Base-by-base conservation (phyloP, 1,140 invertebrate genomes). In the Anastatus disparis region DNA sequence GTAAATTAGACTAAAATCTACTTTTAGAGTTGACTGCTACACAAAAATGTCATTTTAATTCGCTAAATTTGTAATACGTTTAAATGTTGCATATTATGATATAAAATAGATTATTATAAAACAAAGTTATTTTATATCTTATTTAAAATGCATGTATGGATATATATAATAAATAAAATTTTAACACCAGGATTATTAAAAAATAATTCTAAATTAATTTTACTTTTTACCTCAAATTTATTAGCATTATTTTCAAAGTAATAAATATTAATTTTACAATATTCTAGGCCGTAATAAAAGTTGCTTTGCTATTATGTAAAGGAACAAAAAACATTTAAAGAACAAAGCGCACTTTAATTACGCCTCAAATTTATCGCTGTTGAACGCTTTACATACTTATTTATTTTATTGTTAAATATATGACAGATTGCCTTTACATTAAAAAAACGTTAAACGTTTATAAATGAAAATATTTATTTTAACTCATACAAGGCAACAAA, bases 191-290 rank as follows among this genome's bases (percentile, higher is more conserved):
- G 2, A 4, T 13, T 3, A 10, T 10, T 22, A 50, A 50, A 24
- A 50, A 50, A 24, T 50, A 6, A 50, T 6, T 20, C 2, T 24
- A 22, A 50, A 24, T 22, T 2, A 6, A 12, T 38, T 40, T 12
- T 27, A 31, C 29, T 58, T 67, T 58, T 67, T 0, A 58, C 53
- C 15, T 56, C 40, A 50, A 42, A n/a, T 69, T 69, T 69, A 69
- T 69, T 69, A 59, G 20, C 46, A 69, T 69, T 61, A 53, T 69
- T 40, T 42, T 53, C 40, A 61, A 61, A 61, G 56, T 69, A 69
- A 61, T 61, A 69, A 69, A 69, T 69, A 69, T 61, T 42, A 61
- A 58, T 70, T 56, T 46, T 64, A 58, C n/a, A 70, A 64, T 69
- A 52, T 17, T 70, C 58, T 69, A 40, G 24, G 46, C 12, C 31